Conservation (phyloP, 2,797 vertebrate species). For the Trichosurus vulpecula region DNA sequence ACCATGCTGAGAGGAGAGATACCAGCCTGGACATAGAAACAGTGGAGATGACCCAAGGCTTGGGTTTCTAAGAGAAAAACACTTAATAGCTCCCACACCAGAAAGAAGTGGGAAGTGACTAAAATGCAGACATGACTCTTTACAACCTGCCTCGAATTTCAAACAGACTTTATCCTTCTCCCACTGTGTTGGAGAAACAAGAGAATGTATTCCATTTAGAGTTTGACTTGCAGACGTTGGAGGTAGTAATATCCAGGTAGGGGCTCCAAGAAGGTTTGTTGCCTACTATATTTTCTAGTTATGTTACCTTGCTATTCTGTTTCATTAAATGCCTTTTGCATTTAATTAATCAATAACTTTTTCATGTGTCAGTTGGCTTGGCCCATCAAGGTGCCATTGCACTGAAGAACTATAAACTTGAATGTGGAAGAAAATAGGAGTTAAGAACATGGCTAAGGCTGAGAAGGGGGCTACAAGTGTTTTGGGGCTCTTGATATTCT, state of each 20-base stretch:
- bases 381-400: not conserved
- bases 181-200: not conserved
- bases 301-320: not conserved
- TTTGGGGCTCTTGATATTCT: not conserved
- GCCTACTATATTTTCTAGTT: not conserved
- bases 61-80: not conserved
- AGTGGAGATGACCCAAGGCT: not conserved
- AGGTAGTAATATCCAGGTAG: not conserved
- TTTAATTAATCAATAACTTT: not conserved
- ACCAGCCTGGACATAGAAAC: not conserved
- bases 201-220: no score
- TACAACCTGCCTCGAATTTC: not conserved
- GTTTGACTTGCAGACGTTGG: not conserved
- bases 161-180: not conserved
- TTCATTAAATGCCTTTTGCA: not conserved
- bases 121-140: not conserved
- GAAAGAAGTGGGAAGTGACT: not conserved
- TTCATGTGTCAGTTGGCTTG: not conserved
- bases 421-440: not conserved
- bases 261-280: not conserved
- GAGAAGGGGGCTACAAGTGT: not conserved
- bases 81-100: not conserved
- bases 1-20: not conserved
- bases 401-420: not conserved
- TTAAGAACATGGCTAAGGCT: not conserved